phyloP scores from a whole-genome alignment of 2,113 vertebrate species.

The Microcebus ravelobensis region DNA sequence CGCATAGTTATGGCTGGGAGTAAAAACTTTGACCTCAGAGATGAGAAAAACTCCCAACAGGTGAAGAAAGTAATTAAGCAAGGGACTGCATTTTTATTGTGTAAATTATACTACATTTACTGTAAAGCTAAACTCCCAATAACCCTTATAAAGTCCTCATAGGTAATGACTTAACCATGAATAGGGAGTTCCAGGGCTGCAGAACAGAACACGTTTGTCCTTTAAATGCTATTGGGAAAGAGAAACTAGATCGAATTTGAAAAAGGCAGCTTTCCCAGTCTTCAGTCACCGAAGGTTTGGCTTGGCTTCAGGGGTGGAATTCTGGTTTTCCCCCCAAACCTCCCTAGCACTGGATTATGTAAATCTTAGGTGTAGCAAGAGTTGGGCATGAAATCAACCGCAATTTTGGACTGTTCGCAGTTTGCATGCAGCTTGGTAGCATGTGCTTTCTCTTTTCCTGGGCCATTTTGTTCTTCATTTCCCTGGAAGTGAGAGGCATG shows the following conservation, averaged over 20 bases:
- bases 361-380: constrained; percentile 72
- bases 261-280: constrained; percentile 55
- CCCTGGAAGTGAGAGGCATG: neutral
- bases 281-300: constrained; percentile 46
- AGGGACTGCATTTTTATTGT: constrained; percentile 55
- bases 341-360: constrained; percentile 69
- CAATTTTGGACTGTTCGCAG: neutral
- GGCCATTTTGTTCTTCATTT: constrained; percentile 10
- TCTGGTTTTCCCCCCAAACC: constrained; percentile 71
- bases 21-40: constrained; percentile 57
- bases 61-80: constrained; percentile 53
- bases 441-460: neutral
- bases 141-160: constrained; percentile 55
- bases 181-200: constrained; percentile 29
- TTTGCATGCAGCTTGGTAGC: neutral
- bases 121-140: constrained; percentile 52
- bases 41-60: constrained; percentile 3
- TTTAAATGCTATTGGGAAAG: constrained; percentile 64
- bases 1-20: neutral
- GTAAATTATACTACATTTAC: constrained; percentile 37
- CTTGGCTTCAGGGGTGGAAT: constrained; percentile 60
- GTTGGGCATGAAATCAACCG: constrained; percentile 41
- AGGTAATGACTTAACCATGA: constrained; percentile 50
- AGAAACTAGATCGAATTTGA: constrained; percentile 57
- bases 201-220: constrained; percentile 69